A percentile compares a stretch with the other conserved stretches of the same genome.
phyloP scores from a whole-genome alignment of 2,113 vertebrate species.

The Boulengerochromis microlepis region DNA sequence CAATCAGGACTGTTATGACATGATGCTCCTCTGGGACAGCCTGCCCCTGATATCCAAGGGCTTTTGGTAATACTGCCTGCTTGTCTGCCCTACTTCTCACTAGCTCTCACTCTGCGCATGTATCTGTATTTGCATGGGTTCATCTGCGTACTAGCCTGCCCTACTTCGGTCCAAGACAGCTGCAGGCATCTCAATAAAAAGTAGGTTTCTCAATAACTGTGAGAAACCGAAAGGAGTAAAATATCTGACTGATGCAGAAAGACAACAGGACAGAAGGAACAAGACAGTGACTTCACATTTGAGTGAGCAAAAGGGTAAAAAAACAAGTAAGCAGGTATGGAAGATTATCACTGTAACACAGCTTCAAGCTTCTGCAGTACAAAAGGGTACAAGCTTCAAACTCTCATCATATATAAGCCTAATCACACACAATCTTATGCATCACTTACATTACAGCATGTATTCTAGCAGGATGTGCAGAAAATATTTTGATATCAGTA shows the following conservation, averaged over 20 bases:
- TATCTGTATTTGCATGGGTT: slow-evolving; percentile 15
- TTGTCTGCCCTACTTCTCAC: slow-evolving; percentile 56
- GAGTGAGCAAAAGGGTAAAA: not conserved
- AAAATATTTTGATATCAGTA: not conserved
- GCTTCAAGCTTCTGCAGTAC: not conserved
- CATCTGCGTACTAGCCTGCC: slow-evolving; percentile 20
- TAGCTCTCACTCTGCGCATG: not conserved
- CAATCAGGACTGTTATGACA: slow-evolving; percentile 69
- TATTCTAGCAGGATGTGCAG: not conserved
- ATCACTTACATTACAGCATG: not conserved
- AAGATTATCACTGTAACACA: not conserved
- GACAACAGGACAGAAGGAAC: not conserved
- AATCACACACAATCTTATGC: not conserved
- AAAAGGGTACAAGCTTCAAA: not conserved
- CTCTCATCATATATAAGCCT: not conserved
- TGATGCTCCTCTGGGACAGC: slow-evolving; percentile 55
- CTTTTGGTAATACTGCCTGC: slow-evolving; percentile 42
- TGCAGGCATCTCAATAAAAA: slow-evolving; percentile 31
- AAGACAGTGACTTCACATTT: not conserved
- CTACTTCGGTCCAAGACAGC: slow-evolving; percentile 49
- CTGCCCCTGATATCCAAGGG: slow-evolving; percentile 49
- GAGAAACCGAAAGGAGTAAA: not conserved
- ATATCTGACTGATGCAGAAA: not conserved
- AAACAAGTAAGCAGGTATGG: not conserved
- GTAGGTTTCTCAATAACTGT: not conserved